These are phyloP conservation scores for Ischnus inquisitorius DNA, from an alignment of 2,888 invertebrate species.

Conservation along the genomic window DNA sequence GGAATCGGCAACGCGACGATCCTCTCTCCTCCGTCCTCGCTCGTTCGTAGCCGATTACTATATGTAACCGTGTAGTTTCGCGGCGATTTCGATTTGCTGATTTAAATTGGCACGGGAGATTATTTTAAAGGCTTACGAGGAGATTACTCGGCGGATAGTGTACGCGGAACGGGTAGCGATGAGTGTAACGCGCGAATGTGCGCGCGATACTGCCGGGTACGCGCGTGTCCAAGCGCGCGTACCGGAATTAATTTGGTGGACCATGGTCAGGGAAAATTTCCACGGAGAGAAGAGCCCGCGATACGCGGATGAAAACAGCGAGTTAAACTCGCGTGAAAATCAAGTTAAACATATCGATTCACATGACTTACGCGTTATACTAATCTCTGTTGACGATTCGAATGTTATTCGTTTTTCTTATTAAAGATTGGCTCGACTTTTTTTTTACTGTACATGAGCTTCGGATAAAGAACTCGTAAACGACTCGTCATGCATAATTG, in stretches of 20 bases:
- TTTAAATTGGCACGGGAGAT: slow-evolving; percentile 80
- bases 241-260: slow-evolving; percentile 28
- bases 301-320: neutral
- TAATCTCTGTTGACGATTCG: neutral
- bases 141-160: slow-evolving; percentile 77
- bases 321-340: slow-evolving; percentile 19
- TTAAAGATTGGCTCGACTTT: too few species aligned
- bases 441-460: too few species aligned
- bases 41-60: slow-evolving; percentile 82
- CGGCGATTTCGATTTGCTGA: slow-evolving; percentile 81
- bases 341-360: slow-evolving; percentile 1
- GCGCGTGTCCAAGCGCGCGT: neutral
- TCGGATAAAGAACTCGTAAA: too few species aligned
- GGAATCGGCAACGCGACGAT: slow-evolving; percentile 56
- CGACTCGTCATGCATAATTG: too few species aligned
- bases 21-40: slow-evolving; percentile 23
- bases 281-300: neutral
- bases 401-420: neutral
- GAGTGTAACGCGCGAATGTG: slow-evolving; percentile 30
- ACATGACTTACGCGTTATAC: slow-evolving; percentile 3
- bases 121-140: slow-evolving; percentile 83
- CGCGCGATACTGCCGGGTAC: neutral
- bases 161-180: slow-evolving; percentile 51
- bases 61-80: slow-evolving; percentile 81
- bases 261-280: slow-evolving; percentile 26